Evolutionary conservation across 2,797 vertebrate genomes (phyloP).

Genomic region (Harpagifer antarcticus): DNA sequence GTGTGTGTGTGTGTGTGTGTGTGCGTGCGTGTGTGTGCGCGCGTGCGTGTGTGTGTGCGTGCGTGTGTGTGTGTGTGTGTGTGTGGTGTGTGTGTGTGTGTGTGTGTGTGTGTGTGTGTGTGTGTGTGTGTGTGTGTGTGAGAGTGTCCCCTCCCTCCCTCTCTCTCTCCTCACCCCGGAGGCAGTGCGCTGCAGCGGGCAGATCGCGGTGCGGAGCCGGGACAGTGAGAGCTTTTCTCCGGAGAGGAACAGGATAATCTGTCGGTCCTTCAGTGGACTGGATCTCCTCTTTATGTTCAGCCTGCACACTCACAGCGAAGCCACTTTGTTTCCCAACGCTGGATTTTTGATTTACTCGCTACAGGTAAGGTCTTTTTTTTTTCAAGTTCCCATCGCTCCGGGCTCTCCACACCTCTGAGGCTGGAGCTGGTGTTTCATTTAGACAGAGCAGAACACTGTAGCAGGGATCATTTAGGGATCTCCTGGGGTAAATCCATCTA

Average conservation of each 20-base stretch:
- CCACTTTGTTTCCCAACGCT: conserved; percentile 2
- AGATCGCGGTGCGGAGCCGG: conserved; percentile 63
- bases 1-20: not conserved
- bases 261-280: conserved; percentile 46
- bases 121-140: conserved; percentile 8
- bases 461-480: not conserved
- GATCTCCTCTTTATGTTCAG: conserved; percentile 12
- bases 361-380: conserved; percentile 65
- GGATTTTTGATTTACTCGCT: conserved; percentile 27
- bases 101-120: conserved; percentile 3
- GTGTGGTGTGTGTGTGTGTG: conserved; percentile 24
- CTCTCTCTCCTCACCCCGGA: conserved; percentile 50
- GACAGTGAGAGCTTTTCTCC: conserved; percentile 50
- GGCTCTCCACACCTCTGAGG: not conserved
- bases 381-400: conserved; percentile 57
- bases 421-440: conserved; percentile 2
- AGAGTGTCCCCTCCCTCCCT: conserved; percentile 6
- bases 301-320: not conserved
- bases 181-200: conserved; percentile 72
- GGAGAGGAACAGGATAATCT: conserved; percentile 46
- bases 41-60: too few species aligned
- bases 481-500: not conserved
- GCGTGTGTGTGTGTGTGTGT: too few species aligned
- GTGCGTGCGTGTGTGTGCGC: not conserved
- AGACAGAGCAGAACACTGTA: not conserved